Base-by-base conservation (phyloP, 2,113 vertebrate species). In the Nipponia nippon region DNA sequence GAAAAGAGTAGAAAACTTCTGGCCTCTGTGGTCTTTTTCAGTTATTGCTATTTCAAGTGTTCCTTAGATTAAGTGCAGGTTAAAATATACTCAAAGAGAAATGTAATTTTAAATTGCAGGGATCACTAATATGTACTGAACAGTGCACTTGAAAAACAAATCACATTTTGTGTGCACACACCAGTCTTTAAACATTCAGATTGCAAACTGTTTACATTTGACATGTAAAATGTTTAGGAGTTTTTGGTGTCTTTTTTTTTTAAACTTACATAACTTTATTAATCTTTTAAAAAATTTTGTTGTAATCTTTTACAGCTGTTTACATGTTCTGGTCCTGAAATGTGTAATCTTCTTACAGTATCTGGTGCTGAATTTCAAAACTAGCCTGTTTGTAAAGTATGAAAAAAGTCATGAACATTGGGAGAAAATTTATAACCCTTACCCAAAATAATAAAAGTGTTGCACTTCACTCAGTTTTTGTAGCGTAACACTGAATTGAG, bases 401-500 rank as follows among this genome's bases (percentile, higher is more conserved):
- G 29, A 56, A 73, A 82, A 87, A 87, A 79, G 15, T 46, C 16
- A 73, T 38, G 53, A 72, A 76, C 11, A 49, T 6, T 40, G 11
- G 44, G 15, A 79, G 16, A 91, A 89, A 67, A 72, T 29, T 34
- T 78, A 82, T 22, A 91, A 26, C 14, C 18, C 17, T 81, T 59
- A 70, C 9, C 81, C 50, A 75, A 72, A 83, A 47, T 55, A 82
- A 22, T 21, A 42, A 7, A 81, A 21, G 6, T 40, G 7, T 47
- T 87, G 76, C n/a, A 32, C 16, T 30, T 67, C 34, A 58, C 27
- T 69, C 5, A 30, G 21, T 71, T 62, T 70, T 79, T 63, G 20
- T 38, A 67, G 56, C 1, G 0, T 63, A 82, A 84, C 1, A 9
- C 15, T 71, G 50, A 80, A 82, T 11, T 0, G 0, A 88, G 29